Conservation (phyloP, 2,113 vertebrate species). For the Rhipidura dahli region DNA sequence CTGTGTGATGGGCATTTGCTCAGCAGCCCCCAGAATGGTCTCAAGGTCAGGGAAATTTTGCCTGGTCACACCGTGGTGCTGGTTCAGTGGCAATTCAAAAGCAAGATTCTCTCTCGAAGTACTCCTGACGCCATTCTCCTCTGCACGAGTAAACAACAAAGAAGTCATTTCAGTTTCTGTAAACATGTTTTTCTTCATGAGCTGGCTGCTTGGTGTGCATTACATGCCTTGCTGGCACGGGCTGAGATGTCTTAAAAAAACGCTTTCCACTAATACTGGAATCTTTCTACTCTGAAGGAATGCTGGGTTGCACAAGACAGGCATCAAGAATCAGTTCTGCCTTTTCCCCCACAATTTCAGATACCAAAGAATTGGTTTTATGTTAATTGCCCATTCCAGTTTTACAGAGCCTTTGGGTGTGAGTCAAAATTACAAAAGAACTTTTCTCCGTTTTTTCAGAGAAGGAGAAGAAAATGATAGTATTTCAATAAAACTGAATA, state of each 20-base stretch:
- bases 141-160: slow-evolving; percentile 43
- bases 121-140: slow-evolving; percentile 39
- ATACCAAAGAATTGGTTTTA: neutral
- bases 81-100: neutral
- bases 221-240: slow-evolving; percentile 33
- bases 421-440: neutral
- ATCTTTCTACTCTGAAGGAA: slow-evolving; percentile 39
- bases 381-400: slow-evolving; percentile 32
- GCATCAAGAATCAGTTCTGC: slow-evolving; percentile 18
- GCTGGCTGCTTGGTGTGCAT: slow-evolving; percentile 44
- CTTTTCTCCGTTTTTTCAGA: neutral
- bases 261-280: slow-evolving; percentile 52
- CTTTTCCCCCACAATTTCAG: neutral
- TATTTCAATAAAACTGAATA: neutral
- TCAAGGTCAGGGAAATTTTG: neutral
- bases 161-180: slow-evolving; percentile 56
- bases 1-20: neutral
- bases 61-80: neutral
- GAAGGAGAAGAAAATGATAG: neutral
- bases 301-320: slow-evolving; percentile 39
- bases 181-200: slow-evolving; percentile 66
- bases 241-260: slow-evolving; percentile 38
- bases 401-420: neutral
- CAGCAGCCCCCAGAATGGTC: neutral
- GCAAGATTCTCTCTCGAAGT: neutral